A percentile compares a stretch with the other conserved stretches of the same genome.
These are phyloP conservation scores for Rhinella marina DNA, from an alignment of 2,797 vertebrate genomes.

Conservation along the genomic window DNA sequence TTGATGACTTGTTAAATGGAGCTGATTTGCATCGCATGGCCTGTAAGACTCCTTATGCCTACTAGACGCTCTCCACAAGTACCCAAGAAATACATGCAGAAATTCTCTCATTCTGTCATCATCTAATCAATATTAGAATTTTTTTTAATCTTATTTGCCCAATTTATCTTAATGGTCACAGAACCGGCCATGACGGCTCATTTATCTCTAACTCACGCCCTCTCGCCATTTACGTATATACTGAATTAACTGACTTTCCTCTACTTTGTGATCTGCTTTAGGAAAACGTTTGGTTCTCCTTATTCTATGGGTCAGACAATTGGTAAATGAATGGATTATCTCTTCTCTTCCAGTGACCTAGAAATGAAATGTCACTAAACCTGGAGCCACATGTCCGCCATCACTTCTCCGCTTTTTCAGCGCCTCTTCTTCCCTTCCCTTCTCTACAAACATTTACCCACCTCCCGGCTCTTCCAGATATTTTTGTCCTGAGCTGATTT, in stretches of 20 bases:
- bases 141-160: neutral
- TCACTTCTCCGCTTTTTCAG: neutral
- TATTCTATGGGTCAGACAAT: neutral
- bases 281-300: neutral
- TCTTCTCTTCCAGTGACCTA: neutral
- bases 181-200: no score
- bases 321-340: neutral
- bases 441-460: constrained; percentile 23
- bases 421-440: neutral
- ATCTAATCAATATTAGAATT: neutral
- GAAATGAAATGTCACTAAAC: neutral
- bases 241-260: neutral
- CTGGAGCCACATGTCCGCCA: neutral
- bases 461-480: constrained; percentile 32
- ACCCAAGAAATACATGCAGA: neutral
- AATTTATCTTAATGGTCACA: neutral
- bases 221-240: neutral
- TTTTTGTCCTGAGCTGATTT: constrained; percentile 7
- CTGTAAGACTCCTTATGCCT: no score
- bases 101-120: neutral
- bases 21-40: no score
- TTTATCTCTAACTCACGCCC: neutral
- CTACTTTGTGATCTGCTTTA: neutral
- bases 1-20: neutral
- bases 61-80: no score